Conservation (phyloP, 1,140 invertebrate genomes). For the Drosophila saltans region DNA sequence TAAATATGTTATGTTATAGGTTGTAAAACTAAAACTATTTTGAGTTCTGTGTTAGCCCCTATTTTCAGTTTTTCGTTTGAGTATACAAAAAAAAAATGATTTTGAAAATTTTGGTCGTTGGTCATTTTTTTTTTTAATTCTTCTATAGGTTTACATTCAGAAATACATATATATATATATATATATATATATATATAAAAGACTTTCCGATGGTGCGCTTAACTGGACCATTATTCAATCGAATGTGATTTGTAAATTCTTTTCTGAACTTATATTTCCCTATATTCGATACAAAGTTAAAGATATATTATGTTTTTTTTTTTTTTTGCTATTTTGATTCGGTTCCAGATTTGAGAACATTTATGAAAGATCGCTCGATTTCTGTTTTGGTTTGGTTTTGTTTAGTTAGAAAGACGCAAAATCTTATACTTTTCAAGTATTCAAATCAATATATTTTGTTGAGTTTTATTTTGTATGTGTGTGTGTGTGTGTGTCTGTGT, state of each 20-base stretch:
- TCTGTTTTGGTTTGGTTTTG: conserved; percentile 13
- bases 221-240: too few relatives aligned
- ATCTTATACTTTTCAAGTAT: conserved; percentile 62
- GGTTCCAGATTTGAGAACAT: neutral
- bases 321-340: too few relatives aligned
- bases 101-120: conserved; percentile 10
- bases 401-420: conserved; percentile 51
- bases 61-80: conserved; percentile 3
- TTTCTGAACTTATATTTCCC: too few relatives aligned
- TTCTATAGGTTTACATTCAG: neutral
- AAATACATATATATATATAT: too few relatives aligned
- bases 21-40: conserved; percentile 9
- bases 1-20: neutral
- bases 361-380: neutral
- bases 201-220: too few relatives aligned
- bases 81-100: conserved; percentile 9
- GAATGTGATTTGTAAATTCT: too few relatives aligned
- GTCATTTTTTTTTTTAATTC: neutral
- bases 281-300: neutral
- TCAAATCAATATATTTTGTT: conserved; percentile 55
- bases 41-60: conserved; percentile 9
- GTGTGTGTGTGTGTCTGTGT: conserved; percentile 32
- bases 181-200: too few relatives aligned
- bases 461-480: conserved; percentile 51
- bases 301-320: neutral